These are phyloP conservation scores for Cinara cedri DNA, from an alignment of 2,888 invertebrate genomes.

Conservation along the genomic window DNA sequence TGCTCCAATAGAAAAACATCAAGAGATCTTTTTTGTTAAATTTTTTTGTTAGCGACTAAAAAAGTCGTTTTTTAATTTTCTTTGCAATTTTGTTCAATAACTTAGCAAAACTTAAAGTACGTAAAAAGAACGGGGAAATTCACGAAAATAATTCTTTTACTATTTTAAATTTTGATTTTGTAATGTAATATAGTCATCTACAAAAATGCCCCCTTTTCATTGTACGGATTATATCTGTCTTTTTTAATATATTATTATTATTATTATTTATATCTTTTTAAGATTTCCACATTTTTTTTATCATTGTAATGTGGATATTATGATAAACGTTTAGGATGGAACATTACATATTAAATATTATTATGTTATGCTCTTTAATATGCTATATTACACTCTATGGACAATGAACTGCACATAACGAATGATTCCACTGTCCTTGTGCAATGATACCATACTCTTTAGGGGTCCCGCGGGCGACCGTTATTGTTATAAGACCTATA, in stretches of 20 bases:
- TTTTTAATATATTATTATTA: background rate
- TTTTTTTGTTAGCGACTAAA: too few relatives aligned
- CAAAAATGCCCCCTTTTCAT: background rate
- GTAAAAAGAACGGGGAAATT: too few relatives aligned
- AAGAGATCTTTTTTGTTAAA: too few relatives aligned
- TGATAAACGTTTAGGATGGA: constrained; percentile 8
- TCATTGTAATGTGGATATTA: background rate
- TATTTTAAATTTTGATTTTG: too few relatives aligned
- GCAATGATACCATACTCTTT: constrained; percentile 33
- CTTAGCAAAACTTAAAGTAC: too few relatives aligned
- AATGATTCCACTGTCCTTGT: constrained; percentile 20
- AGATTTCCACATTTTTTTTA: constrained; percentile 5
- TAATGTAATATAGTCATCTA: too few relatives aligned
- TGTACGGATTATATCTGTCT: too few relatives aligned
- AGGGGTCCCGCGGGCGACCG: background rate
- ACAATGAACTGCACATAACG: constrained; percentile 22
- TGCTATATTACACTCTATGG: constrained; percentile 21
- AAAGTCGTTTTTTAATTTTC: too few relatives aligned
- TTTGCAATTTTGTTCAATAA: too few relatives aligned
- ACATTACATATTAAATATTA: constrained; percentile 4
- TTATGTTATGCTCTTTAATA: constrained; percentile 7
- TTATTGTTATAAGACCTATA: constrained; percentile 42
- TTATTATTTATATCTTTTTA: too few relatives aligned
- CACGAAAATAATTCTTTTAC: too few relatives aligned
- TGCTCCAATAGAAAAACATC: too few relatives aligned